Conservation (phyloP, 2,888 invertebrate species). For the Stenodema calcarata region DNA sequence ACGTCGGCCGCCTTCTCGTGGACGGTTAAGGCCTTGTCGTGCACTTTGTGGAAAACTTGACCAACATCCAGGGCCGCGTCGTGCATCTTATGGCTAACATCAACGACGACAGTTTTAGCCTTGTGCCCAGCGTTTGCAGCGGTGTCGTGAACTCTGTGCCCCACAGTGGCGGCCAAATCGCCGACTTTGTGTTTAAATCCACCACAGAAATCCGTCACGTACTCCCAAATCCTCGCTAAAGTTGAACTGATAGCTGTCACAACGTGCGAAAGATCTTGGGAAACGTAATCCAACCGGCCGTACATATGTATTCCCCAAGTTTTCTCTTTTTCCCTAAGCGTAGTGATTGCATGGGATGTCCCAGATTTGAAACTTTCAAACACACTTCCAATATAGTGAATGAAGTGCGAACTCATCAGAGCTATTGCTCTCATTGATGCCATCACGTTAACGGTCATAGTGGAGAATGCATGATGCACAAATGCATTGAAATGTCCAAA, state of each 20-base stretch:
- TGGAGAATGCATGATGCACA: background rate
- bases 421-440: background rate
- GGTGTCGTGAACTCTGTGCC: background rate
- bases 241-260: background rate
- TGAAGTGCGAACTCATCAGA: background rate
- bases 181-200: background rate
- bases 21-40: background rate
- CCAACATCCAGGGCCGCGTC: background rate
- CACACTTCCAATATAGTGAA: background rate
- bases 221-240: background rate
- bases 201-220: background rate
- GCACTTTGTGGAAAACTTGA: background rate
- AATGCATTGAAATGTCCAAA: background rate
- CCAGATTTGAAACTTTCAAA: constrained; percentile 12
- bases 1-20: background rate
- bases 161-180: background rate
- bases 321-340: constrained; percentile 1
- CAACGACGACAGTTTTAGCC: background rate
- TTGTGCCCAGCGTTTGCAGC: background rate
- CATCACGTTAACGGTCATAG: background rate
- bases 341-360: background rate
- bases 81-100: background rate
- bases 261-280: background rate
- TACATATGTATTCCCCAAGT: background rate
- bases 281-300: background rate